Conservation (phyloP, 1,140 invertebrate genomes). For the Aphelinus certus region DNA sequence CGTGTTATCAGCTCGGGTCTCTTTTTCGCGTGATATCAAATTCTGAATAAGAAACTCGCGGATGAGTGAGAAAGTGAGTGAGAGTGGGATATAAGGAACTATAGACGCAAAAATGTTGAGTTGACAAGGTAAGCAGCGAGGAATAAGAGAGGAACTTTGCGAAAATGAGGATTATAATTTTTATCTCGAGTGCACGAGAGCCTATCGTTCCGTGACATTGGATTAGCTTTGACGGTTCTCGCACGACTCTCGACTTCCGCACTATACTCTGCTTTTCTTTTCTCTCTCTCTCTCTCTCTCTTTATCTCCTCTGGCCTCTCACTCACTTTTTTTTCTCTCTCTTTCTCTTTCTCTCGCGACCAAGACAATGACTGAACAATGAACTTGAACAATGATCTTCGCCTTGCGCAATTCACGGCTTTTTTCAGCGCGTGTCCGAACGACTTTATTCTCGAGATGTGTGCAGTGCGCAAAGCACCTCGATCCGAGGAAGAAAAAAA, state of each 20-base stretch:
- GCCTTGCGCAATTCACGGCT: constrained; percentile 35
- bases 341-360: constrained; percentile 22
- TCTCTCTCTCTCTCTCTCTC: neutral
- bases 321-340: neutral
- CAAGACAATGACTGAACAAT: constrained; percentile 51
- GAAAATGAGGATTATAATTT: constrained; percentile 26
- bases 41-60: neutral
- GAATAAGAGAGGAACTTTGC: constrained; percentile 21
- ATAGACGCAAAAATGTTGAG: neutral
- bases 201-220: constrained; percentile 43
- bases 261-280: constrained; percentile 2
- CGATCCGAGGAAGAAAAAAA: neutral
- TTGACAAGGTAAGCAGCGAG: neutral
- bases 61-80: constrained; percentile 2
- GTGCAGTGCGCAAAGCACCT: constrained; percentile 29
- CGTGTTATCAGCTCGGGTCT: too few species aligned
- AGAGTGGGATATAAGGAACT: constrained; percentile 9
- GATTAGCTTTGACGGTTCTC: constrained; percentile 39
- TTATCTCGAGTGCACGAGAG: constrained; percentile 26
- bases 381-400: constrained; percentile 58
- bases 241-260: constrained; percentile 22
- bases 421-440: constrained; percentile 22
- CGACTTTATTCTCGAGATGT: neutral
- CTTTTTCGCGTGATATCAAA: too few species aligned
- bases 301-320: neutral